Percentiles rank a stretch among this genome's conserved stretches.
These are phyloP conservation scores for Grantiella picta DNA, from an alignment of 2,113 vertebrate species.

Conservation along the genomic window DNA sequence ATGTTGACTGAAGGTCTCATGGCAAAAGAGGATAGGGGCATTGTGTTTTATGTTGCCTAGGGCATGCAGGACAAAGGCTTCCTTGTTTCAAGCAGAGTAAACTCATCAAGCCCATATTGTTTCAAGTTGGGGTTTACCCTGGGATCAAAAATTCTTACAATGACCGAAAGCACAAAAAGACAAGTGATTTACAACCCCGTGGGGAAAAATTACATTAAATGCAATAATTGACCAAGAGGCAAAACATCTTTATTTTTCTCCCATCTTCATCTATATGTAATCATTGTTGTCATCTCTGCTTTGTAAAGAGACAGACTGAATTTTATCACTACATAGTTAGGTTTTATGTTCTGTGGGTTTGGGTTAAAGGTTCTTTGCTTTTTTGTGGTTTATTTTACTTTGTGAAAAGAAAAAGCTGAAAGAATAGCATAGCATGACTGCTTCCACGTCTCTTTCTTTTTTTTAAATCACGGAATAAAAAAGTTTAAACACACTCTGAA, in stretches of 20 bases:
- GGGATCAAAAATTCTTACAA: not conserved
- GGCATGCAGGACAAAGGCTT: not conserved
- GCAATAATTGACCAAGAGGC: not conserved
- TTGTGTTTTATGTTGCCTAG: slow-evolving; percentile 18
- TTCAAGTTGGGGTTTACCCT: not conserved
- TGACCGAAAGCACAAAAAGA: not conserved
- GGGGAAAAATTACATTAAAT: not conserved
- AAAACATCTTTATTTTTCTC: slow-evolving; percentile 17
- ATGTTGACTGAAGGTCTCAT: slow-evolving; percentile 44
- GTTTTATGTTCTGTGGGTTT: not conserved
- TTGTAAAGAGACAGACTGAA: not conserved
- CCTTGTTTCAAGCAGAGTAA: slow-evolving; percentile 36
- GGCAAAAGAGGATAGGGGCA: not conserved
- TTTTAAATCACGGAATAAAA: not conserved
- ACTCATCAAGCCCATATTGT: slow-evolving; percentile 26
- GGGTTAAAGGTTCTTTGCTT: not conserved
- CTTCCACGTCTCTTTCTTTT: not conserved
- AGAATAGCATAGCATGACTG: not conserved
- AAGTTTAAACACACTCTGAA: slow-evolving; percentile 43
- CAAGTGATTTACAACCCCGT: not conserved
- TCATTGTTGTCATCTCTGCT: not conserved
- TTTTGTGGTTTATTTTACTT: not conserved
- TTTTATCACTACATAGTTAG: not conserved
- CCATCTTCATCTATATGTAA: not conserved
- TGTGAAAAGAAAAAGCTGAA: slow-evolving; percentile 4